Evolutionary conservation across 2,113 vertebrate species (phyloP), one percentile per base, ranked within the genome.

Genomic region (Fregetta grallaria): DNA sequence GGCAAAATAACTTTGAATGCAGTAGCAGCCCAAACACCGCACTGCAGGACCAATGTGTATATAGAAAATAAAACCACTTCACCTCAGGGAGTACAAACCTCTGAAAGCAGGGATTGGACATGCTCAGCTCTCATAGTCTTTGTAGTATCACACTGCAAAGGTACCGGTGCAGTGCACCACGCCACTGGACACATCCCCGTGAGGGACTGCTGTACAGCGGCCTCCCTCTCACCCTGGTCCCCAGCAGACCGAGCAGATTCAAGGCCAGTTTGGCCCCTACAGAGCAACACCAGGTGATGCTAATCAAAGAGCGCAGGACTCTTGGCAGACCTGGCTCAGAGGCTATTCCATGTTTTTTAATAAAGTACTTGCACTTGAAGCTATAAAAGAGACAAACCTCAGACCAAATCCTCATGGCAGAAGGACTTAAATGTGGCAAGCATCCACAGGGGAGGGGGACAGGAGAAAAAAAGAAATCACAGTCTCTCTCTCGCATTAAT

Each of bases 301-400:
- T 82, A 21, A 93, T 70, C 40, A 56, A 5, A 45, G 34, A 62
- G 50, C 0, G 10, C 61, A 58, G 45, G 70, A 66, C 55, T 83
- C 66, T 29, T 92, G 93, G 85, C 88, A 91, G 68, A 40, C 59
- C 45, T 70, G 88, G 91, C 86, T 71, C 61, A 82, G 52, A 71
- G n/a, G 58, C 22, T n/a, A 47, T 19, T 71, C 61, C 52, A 21
- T 53, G 56, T 22, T 87, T 90, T 63, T 63, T 23, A 90, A 25
- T 52, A 65, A 73, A 87, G 40, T 42, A 77, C 22, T 84, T 67
- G 42, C 15, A n/a, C 42, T 83, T 76, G 58, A 32, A 91, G 79
- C 21, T 53, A 36, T 55, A 63, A 30, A 22, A 85, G 53, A 81
- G 55, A 91, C 26, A 76, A 88, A 86, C 78, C 42, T 76, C 40